Base-by-base conservation (phyloP, 2,113 vertebrate species). In the Pseudorectes ferrugineus region DNA sequence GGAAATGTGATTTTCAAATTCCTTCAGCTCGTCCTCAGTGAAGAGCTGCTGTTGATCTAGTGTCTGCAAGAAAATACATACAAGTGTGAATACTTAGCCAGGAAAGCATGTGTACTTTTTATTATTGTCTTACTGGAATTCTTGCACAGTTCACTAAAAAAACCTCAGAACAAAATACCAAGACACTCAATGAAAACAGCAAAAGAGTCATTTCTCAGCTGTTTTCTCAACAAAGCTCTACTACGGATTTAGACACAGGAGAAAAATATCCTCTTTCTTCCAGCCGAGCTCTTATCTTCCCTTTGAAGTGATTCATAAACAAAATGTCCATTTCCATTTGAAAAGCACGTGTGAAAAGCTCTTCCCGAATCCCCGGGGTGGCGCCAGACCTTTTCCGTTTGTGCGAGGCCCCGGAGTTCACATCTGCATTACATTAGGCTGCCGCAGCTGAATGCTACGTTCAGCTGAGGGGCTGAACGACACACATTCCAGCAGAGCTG, bases 31-130 rank as follows among this genome's bases (percentile, higher is more conserved):
- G 0, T 99, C 99, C 17, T 99, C 99, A 3, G 99, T 99, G 92
- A 99, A 99, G 8, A 98, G 96, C 93, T 98, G 99, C 97, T 99
- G 99, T 74, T 99, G 98, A 96, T 99, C 99, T 93, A 99, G 88
- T 11, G 99, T 99, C 99, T 99, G 93, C 59, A 96, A 82, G 62
- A 68, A 67, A 97, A 95, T 76, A 79, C 6, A 79, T 9, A 59
- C n/a, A 74, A 57, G 14, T 1, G 3, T 38, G 38, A 80, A 36
- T 52, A 63, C 11, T 68, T 55, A 59, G 28, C 28, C 70, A 92
- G 51, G 38, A 88, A 81, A 31, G 29, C 25, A 48, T 6, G 31
- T 11, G 33, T 6, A 12, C 24, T 68, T 36, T 85, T 75, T 42
- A 42, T 54, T 33, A 29, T n/a, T 22, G 79, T 82, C n/a, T 28